These are phyloP conservation scores for Molorchus minor DNA, from an alignment of 2,888 invertebrate species.

Conservation along the genomic window DNA sequence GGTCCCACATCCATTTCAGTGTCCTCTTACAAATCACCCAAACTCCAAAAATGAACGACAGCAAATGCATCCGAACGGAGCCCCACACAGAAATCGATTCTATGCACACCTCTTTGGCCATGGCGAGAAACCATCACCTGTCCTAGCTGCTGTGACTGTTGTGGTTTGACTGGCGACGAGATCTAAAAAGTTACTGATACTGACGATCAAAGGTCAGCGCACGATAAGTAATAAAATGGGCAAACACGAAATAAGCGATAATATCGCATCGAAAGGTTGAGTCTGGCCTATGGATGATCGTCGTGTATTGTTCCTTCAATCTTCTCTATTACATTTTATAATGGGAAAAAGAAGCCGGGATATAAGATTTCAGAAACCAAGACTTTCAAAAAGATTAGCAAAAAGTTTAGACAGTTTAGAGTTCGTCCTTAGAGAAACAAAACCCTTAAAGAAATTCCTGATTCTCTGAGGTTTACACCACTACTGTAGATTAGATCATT, in stretches of 20 bases:
- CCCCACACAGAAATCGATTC: constrained; percentile 65
- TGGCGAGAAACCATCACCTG: constrained; percentile 1
- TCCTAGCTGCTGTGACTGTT: constrained; percentile 2
- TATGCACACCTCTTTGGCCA: constrained; percentile 54
- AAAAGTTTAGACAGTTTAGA: too few relatives aligned
- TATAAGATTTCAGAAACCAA: too few relatives aligned
- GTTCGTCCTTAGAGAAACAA: too few relatives aligned
- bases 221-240: constrained; percentile 28
- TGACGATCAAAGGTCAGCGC: constrained; percentile 42
- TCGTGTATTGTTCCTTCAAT: too few relatives aligned
- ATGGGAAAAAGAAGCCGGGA: too few relatives aligned
- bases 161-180: constrained; percentile 13
- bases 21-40: constrained; percentile 65
- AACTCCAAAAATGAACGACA: constrained; percentile 65
- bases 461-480: too few relatives aligned
- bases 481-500: too few relatives aligned
- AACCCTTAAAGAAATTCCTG: too few relatives aligned
- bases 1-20: constrained; percentile 65
- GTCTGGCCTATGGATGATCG: constrained; percentile 5
- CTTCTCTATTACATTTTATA: too few relatives aligned
- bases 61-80: constrained; percentile 62
- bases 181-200: constrained; percentile 25
- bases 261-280: constrained; percentile 1
- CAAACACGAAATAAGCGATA: neutral
- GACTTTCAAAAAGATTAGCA: too few relatives aligned